Evolutionary conservation across 2,888 invertebrate genomes (phyloP), one percentile per base, ranked within the genome.

Genomic region (Drosophila colorata): DNA sequence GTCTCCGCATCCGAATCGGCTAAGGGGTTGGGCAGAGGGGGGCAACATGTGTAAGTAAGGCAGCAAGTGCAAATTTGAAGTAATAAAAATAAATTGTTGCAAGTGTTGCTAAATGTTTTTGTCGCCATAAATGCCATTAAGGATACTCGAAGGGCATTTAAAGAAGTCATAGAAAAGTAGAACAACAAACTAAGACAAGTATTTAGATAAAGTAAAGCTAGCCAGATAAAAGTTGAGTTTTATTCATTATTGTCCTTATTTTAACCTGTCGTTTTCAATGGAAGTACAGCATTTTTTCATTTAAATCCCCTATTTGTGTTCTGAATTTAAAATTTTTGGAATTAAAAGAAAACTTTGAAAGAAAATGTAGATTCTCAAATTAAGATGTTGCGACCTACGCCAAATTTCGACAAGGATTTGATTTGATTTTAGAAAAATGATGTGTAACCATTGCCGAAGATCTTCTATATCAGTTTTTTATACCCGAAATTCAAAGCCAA

Each of bases 1-100:
- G 92, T 92, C 80, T 92, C 92, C 35, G 92, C 91, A 74, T 92
- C 92, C 51, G 91, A 91, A 74, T 92, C 92, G 73, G 90, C 92
- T 92, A 72, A 16, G 25, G n/a, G n/a, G n/a, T n/a, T n/a, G n/a
- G 9, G 2, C 13, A 43, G 25, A 38, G 20, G 41, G 16, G 14
- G n/a, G 8, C 2, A 14, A 31, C 43, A 7, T 47, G 38, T 53
- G 47, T 37, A 57, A 60, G 18, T 49, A 41, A 53, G 47, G 38
- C 2, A 40, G 20, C 41, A 44, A 63, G 35, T 65, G 37, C 8
- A 13, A 77, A 77, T 74, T 64, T 78, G 60, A 57, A 18, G 47
- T 38, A 65, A 78, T 75, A 56, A 69, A 74, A 69, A 33, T 11
- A 13, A 33, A 33, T 33, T 49, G 16, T 37, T 48, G 35, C 37